phyloP scores from a whole-genome alignment of 1,140 invertebrate genomes.

The Littorina saxatilis region DNA sequence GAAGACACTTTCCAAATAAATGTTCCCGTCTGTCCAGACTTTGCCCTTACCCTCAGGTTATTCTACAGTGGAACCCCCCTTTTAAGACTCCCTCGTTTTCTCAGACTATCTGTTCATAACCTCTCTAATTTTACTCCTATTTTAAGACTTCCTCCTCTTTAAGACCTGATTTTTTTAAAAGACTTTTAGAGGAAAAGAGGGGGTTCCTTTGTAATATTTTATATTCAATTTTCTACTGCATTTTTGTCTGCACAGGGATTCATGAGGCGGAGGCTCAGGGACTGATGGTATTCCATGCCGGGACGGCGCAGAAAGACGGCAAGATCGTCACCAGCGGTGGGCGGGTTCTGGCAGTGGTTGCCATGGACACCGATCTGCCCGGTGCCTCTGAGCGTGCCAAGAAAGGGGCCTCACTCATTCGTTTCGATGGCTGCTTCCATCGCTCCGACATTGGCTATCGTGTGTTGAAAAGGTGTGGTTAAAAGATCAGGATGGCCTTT shows the following conservation, averaged over 20 bases:
- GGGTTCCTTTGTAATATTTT: no score
- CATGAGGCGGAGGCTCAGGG: conserved; percentile 70
- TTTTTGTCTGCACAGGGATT: conserved; percentile 78
- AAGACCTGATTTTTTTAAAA: no score
- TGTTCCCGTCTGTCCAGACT: no score
- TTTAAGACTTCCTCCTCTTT: no score
- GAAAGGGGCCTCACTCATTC: conserved; percentile 81
- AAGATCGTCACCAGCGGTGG: conserved; percentile 91
- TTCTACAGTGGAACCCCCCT: no score
- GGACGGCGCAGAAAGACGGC: conserved; percentile 74
- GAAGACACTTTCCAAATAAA: no score
- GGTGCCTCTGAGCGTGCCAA: conserved; percentile 81
- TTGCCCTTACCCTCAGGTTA: no score
- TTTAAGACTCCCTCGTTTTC: no score
- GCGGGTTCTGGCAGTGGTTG: conserved; percentile 90
- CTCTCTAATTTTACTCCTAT: no score
- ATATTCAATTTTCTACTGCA: no score
- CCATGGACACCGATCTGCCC: conserved; percentile 82
- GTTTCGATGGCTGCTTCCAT: conserved; percentile 90
- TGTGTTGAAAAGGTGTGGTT: conserved; percentile 82
- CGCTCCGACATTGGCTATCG: conserved; percentile 93
- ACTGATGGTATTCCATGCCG: conserved; percentile 78
- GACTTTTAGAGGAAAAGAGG: no score
- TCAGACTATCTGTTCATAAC: no score
- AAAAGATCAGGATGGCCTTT: background rate